phyloP scores from a whole-genome alignment of 2,797 vertebrate genomes.

The Setipinna tenuifilis region DNA sequence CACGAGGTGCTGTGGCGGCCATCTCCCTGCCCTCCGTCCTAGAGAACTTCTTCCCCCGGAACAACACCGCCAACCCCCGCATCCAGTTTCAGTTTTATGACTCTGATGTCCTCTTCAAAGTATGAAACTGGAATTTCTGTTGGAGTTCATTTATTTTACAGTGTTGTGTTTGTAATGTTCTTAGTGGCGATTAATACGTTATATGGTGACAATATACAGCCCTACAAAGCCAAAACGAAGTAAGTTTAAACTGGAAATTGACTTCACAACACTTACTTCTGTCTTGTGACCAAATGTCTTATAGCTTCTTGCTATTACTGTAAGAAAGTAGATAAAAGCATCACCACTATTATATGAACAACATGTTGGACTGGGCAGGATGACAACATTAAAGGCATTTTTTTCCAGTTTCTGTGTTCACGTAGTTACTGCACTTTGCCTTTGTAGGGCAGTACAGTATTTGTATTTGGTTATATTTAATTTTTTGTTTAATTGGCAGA shows the following conservation, averaged over 20 bases:
- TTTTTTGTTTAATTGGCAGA: conserved; percentile 66
- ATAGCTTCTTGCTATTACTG: no score
- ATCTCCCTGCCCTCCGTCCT: conserved; percentile 81
- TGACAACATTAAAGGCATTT: no score
- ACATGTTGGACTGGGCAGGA: no score
- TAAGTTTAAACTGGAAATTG: no score
- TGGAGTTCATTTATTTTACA: neutral
- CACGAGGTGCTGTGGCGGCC: conserved; percentile 64
- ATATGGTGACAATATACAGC: no score
- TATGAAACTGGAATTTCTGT: conserved; percentile 55
- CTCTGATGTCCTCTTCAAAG: conserved; percentile 79
- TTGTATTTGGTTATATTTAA: neutral
- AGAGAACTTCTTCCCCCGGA: conserved; percentile 61
- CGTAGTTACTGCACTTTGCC: no score
- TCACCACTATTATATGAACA: no score
- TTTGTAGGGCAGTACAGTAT: neutral
- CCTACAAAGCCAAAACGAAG: no score
- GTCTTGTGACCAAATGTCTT: no score
- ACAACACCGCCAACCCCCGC: conserved; percentile 63
- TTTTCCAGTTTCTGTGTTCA: no score
- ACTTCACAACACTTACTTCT: no score
- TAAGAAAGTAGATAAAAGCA: no score
- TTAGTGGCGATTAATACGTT: neutral
- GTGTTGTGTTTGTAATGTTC: neutral
- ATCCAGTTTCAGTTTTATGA: conserved; percentile 90